Conservation (phyloP, 2,797 vertebrate genomes). For the Echeneis naucrates region DNA sequence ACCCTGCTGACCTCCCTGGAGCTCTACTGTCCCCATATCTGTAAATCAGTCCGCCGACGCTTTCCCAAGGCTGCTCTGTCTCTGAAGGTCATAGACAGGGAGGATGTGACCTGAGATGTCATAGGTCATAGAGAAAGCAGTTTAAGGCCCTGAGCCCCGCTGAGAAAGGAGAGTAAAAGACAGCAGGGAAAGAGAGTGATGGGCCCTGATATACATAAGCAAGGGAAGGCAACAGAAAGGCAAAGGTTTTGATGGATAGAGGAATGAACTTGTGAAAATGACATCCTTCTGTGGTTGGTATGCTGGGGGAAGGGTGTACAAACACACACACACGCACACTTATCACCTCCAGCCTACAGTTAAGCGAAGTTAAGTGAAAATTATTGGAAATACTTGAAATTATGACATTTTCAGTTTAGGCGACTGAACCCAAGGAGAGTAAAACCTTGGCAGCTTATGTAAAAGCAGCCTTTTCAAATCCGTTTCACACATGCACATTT, state of each 20-base stretch:
- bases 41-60: slow-evolving; percentile 84
- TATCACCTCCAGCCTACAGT: not conserved
- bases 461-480: slow-evolving; percentile 13
- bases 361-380: not conserved
- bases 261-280: slow-evolving; percentile 49
- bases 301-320: slow-evolving; percentile 26
- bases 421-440: not conserved
- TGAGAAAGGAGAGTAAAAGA: slow-evolving; percentile 39
- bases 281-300: slow-evolving; percentile 44
- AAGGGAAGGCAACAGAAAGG: slow-evolving; percentile 17
- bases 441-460: not conserved
- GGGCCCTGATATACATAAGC: slow-evolving; percentile 38
- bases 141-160: slow-evolving; percentile 58
- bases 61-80: slow-evolving; percentile 81
- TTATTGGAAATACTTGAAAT: slow-evolving; percentile 12
- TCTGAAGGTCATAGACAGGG: slow-evolving; percentile 72
- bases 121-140: slow-evolving; percentile 62
- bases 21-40: slow-evolving; percentile 66
- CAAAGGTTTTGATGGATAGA: slow-evolving; percentile 44
- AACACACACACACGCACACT: slow-evolving; percentile 1
- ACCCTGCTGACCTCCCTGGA: slow-evolving; percentile 72
- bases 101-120: slow-evolving; percentile 74
- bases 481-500: slow-evolving; percentile 13
- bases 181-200: slow-evolving; percentile 30
- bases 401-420: slow-evolving; percentile 1